Conservation (phyloP, 2,797 vertebrate species). For the Galagoides demidoff region DNA sequence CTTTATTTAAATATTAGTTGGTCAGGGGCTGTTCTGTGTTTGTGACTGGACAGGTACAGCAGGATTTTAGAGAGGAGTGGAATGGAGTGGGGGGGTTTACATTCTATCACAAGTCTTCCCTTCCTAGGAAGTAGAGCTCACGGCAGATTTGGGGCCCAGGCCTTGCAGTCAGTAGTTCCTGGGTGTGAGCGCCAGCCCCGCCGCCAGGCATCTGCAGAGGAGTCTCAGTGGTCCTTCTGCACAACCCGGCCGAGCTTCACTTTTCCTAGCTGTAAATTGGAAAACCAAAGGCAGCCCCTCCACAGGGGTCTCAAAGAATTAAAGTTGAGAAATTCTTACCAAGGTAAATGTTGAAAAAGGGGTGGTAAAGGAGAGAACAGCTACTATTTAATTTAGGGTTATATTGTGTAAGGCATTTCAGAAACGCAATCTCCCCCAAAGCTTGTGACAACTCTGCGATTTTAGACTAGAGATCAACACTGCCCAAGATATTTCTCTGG, state of each 20-base stretch:
- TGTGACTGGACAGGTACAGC: background rate
- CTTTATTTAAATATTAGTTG: background rate
- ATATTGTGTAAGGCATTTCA: background rate
- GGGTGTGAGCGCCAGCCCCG: background rate
- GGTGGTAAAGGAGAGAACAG: background rate
- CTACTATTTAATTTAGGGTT: background rate
- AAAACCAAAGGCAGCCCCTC: background rate
- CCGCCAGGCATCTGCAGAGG: background rate
- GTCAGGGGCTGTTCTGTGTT: background rate
- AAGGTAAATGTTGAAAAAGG: background rate
- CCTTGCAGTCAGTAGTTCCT: background rate
- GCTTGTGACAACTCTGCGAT: background rate
- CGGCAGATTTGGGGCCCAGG: too few species aligned
- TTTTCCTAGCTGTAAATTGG: background rate
- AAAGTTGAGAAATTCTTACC: background rate
- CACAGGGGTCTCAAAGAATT: background rate
- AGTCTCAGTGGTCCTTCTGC: background rate
- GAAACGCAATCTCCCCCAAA: background rate
- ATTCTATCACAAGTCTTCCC: rapidly evolving
- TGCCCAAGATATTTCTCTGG: background rate
- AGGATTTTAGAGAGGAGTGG: background rate
- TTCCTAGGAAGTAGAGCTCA: background rate
- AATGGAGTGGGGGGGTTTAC: background rate
- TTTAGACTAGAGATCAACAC: background rate
- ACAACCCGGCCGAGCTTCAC: background rate